Evolutionary conservation across 2,888 invertebrate species (phyloP).

Genomic region (Cheilosia urbana): DNA sequence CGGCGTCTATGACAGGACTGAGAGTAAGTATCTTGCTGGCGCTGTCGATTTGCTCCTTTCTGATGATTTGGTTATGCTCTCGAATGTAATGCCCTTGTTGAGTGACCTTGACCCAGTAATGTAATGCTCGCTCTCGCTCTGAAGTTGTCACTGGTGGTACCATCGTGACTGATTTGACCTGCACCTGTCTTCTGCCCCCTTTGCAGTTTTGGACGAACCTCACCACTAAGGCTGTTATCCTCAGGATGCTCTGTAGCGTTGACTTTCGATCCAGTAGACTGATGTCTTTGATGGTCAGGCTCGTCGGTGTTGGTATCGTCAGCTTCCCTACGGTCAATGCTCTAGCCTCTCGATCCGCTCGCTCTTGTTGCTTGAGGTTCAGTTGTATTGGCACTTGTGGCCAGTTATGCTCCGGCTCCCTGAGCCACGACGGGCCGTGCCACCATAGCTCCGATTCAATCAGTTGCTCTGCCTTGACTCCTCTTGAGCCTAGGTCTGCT

Average conservation of each 20-base stretch:
- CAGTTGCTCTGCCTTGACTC: slow-evolving; percentile 15
- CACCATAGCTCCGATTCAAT: slow-evolving; percentile 24
- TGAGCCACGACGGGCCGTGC: slow-evolving; percentile 9
- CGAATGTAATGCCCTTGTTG: neutral
- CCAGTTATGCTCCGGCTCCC: slow-evolving; percentile 5
- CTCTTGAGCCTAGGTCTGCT: slow-evolving; percentile 32
- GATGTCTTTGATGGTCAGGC: neutral
- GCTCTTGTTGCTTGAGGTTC: neutral
- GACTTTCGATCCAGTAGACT: neutral
- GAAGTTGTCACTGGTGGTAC: neutral
- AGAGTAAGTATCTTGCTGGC: slow-evolving; percentile 8
- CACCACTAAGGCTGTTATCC: slow-evolving; percentile 14
- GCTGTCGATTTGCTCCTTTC: neutral
- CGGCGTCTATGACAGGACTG: slow-evolving; percentile 15
- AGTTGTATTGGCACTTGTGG: slow-evolving; percentile 1
- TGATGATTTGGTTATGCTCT: neutral
- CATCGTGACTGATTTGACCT: neutral
- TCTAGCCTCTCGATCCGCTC: neutral
- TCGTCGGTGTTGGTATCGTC: neutral
- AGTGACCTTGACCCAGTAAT: neutral
- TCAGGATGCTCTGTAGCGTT: slow-evolving; percentile 24
- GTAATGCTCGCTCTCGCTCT: slow-evolving; percentile 14
- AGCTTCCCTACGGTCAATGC: neutral
- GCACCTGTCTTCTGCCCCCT: neutral
- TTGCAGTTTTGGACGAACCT: neutral